These are phyloP conservation scores for Palythoa grandiflora DNA, from an alignment of 92 coral and sea anemone species.

Conservation along the genomic window DNA sequence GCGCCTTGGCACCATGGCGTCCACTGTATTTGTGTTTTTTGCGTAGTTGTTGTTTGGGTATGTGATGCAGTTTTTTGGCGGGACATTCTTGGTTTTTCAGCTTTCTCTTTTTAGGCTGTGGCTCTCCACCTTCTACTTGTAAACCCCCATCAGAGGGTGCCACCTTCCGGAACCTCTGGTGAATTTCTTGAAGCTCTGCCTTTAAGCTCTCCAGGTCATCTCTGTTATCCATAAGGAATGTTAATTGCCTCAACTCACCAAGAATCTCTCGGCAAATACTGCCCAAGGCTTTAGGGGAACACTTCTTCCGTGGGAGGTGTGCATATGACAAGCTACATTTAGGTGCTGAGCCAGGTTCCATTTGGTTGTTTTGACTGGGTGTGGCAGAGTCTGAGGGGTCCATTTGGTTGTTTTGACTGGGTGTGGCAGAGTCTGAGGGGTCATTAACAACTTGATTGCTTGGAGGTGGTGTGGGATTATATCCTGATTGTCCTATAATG, in stretches of 20 bases:
- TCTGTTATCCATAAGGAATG: not conserved
- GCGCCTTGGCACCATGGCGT: slow-evolving; percentile 36
- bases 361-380: not conserved
- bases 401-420: no score
- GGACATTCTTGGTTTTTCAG: slow-evolving; percentile 28
- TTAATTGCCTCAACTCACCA: not conserved
- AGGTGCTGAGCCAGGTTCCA: slow-evolving; percentile 13
- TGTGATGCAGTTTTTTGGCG: slow-evolving; percentile 26
- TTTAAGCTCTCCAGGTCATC: not conserved
- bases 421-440: not conserved
- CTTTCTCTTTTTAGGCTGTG: slow-evolving; percentile 34
- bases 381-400: no score
- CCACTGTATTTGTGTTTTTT: slow-evolving; percentile 43
- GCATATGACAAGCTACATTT: not conserved
- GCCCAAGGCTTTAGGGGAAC: slow-evolving; percentile 31
- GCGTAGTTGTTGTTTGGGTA: slow-evolving; percentile 5
- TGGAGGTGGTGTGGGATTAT: not conserved
- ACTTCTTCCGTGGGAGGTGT: slow-evolving; percentile 28
- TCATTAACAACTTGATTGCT: not conserved
- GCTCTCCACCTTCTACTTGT: slow-evolving; percentile 23
- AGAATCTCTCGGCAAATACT: slow-evolving; percentile 23
- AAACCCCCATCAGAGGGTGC: slow-evolving; percentile 42
- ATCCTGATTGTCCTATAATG: slow-evolving; percentile 19
- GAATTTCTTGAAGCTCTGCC: slow-evolving; percentile 22
- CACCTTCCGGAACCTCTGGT: slow-evolving; percentile 25